Percentiles rank a stretch among this genome's conserved stretches.
Evolutionary conservation across 2,888 invertebrate genomes (phyloP).

Genomic region (Pollenia angustigena): DNA sequence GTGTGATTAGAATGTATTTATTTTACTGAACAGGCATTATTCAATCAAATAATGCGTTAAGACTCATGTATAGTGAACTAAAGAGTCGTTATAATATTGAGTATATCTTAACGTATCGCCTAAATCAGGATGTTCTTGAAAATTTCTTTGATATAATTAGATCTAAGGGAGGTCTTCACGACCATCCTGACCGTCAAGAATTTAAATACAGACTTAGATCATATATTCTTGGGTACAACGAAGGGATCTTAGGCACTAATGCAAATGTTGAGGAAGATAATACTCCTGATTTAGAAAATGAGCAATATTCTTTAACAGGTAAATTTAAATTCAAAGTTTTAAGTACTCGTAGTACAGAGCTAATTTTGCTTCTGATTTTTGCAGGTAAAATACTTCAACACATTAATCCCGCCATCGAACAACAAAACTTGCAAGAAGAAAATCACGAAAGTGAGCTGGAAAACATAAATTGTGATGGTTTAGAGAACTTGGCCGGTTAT

Average conservation of each 20-base stretch:
- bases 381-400: background rate
- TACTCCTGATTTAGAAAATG: conserved; percentile 17
- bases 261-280: conserved; percentile 5
- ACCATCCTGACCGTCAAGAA: conserved; percentile 42
- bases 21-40: too few relatives aligned
- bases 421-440: background rate
- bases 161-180: conserved; percentile 52
- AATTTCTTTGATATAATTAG: conserved; percentile 20
- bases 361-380: background rate
- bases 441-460: background rate
- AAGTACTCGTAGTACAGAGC: background rate
- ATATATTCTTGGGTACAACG: conserved; percentile 9
- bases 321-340: conserved; percentile 4
- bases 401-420: background rate
- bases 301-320: conserved; percentile 4
- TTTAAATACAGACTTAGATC: conserved; percentile 45
- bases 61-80: conserved; percentile 8
- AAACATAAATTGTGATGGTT: conserved; percentile 1
- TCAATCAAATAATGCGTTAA: too few relatives aligned
- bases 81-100: conserved; percentile 21
- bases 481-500: background rate
- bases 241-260: too few relatives aligned
- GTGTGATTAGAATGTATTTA: too few relatives aligned
- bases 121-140: conserved; percentile 51
- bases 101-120: conserved; percentile 9